Evolutionary conservation across 2,888 invertebrate species (phyloP), one percentile per base, ranked within the genome.

Genomic region (Andrena chrysosceles): DNA sequence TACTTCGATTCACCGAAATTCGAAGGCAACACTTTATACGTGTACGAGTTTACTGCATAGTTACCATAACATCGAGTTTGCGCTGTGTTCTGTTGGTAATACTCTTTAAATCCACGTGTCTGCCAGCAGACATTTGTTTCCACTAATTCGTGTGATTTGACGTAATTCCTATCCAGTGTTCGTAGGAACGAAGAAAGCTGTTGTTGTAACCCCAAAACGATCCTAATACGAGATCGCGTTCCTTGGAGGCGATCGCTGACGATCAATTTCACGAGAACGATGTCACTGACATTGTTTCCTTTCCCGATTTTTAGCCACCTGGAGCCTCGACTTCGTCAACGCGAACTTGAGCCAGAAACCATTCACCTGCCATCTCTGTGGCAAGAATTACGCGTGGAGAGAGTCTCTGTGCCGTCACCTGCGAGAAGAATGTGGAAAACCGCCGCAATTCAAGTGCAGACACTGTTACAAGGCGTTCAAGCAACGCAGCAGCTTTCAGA

Each of bases 371-470:
- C 95, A 95, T 91, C 95, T 95, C 91, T 98, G 98, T 94, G 97
- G 97, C 87, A 98, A 97, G 95, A 96, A 96, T 90, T 98, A 98
- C 95, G 94, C 93, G 13, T 93, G 95, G 91, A 95, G 95, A 86
- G 94, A 94, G 74, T 95, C 95, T 54, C 91, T 95, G 31, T 94
- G 93, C 1, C 91, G 95, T 7, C 95, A 95, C 87, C 91, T 94
- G 20, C 92, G 95, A 23, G 92, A 93, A 76, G 92, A 93, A 74
- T 93, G 93, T 73, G 94, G 94, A 20, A 93, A 93, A 71, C 85
- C 89, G 8, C 93, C 94, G 16, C 91, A 92, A 76, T 91, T 94
- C 86, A 78, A 83, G 33, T 94, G 94, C 84, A 85, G 83, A 6
- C 86, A 91, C 75, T 95, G 94, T 85, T 75, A 84, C 35, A 93